Base-by-base conservation (phyloP, 2,113 vertebrate species). In the Trogon surrucura region DNA sequence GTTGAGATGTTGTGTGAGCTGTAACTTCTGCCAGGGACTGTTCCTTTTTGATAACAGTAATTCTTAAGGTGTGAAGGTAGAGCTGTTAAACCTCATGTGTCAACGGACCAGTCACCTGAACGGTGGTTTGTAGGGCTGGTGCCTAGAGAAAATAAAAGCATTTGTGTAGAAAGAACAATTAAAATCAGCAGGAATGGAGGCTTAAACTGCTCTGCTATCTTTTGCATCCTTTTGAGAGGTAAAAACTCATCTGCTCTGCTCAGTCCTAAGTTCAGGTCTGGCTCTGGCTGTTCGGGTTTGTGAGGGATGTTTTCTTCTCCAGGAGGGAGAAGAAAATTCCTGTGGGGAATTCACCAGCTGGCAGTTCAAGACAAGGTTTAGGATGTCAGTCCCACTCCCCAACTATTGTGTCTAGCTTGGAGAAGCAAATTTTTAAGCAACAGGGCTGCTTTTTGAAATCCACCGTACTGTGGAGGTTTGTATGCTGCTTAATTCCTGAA, bases 361-460 rank as follows among this genome's bases (percentile, higher is more conserved):
- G 86, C 80, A 86, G 93, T 61, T 48, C 87, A 66, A 88, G 70
- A 56, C 2, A 21, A 92, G 34, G 60, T 60, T 92, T 44, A 80
- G 69, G 65, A 44, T 74, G 83, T 88, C 67, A 80, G 80, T 90
- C 75, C 85, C 69, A 78, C 80, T 83, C 69, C 72, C 58, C 56
- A 62, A 2, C 81, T 96, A 74, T 81, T 89, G 69, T 32, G 85
- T 85, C 88, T 72, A 60, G 50, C 77, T 89, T 32, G 30, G 88
- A 84, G 61, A 91, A 92, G 69, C 30, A 61, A 25, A 74, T 61
- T 75, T 80, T 61, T 84, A 65, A 80, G 88, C 57, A 67, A 77
- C 13, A 32, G 48, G 48, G 20, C 85, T 83, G 60, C 77, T 96
- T 74, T 92, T 89, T 89, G 67, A 92, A 96, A 64, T 91, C 32